Percentiles rank a stretch among this genome's conserved stretches.
These are phyloP conservation scores for Gallinago stenura DNA, from an alignment of 2,797 vertebrate genomes.

Conservation along the genomic window DNA sequence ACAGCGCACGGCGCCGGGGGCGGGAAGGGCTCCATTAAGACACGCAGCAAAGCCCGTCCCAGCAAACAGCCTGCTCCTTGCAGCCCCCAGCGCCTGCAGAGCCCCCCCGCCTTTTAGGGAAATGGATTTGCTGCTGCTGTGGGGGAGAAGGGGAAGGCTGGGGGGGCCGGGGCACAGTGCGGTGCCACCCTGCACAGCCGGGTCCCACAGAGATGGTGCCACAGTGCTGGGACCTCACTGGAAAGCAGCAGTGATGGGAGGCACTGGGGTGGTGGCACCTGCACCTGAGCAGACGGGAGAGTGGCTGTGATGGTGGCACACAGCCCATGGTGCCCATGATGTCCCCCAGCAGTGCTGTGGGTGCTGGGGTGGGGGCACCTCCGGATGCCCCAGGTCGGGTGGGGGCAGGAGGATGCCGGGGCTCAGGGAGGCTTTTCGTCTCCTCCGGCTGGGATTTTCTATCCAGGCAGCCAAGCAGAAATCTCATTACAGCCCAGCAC, in stretches of 20 bases:
- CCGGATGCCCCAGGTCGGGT: rapidly evolving
- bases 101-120: conserved; percentile 44
- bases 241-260: rapidly evolving
- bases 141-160: background rate
- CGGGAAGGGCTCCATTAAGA: conserved; percentile 61
- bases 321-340: background rate
- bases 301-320: rapidly evolving
- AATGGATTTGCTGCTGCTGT: conserved; percentile 43
- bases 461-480: conserved; percentile 73
- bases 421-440: background rate
- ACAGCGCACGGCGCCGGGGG: conserved; percentile 28
- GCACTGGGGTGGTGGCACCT: rapidly evolving
- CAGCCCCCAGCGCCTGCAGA: background rate
- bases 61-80: background rate
- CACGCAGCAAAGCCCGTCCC: conserved; percentile 16
- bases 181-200: background rate
- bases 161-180: rapidly evolving
- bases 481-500: conserved; percentile 67
- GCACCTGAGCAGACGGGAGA: rapidly evolving
- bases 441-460: conserved; percentile 38
- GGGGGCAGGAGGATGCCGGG: background rate
- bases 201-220: background rate
- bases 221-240: rapidly evolving
- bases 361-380: background rate
- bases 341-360: rapidly evolving